These are phyloP conservation scores for Phoxinus phoxinus DNA, from an alignment of 2,113 vertebrate genomes.

Conservation along the genomic window DNA sequence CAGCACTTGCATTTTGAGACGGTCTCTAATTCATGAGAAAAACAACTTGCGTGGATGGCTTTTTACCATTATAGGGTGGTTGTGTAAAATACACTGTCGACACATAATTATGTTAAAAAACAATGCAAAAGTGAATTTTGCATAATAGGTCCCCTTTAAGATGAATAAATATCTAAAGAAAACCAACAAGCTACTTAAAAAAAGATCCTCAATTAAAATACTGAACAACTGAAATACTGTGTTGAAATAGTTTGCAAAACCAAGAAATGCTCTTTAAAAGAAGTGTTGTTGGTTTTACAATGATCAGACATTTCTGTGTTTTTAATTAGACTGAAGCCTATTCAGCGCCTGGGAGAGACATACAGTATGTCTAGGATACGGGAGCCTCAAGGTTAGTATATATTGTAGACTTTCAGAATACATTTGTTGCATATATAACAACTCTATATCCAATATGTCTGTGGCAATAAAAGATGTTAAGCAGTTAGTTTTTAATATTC, in stretches of 20 bases:
- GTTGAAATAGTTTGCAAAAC: not conserved
- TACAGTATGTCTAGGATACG: slow-evolving; percentile 62
- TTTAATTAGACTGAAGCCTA: slow-evolving; percentile 55
- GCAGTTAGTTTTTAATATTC: not conserved
- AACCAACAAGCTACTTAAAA: not conserved
- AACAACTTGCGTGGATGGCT: too few relatives aligned
- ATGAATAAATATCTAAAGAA: not conserved
- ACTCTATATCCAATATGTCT: not conserved
- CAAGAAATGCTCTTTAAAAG: not conserved
- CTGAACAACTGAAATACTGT: not conserved
- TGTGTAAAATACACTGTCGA: too few relatives aligned
- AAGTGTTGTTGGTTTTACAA: not conserved
- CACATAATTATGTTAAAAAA: too few relatives aligned
- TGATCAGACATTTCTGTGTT: not conserved
- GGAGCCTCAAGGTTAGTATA: slow-evolving; percentile 47
- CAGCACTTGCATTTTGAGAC: too few relatives aligned
- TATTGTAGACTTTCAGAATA: not conserved
- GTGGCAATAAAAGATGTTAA: not conserved
- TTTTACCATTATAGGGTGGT: too few relatives aligned
- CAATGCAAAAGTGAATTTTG: too few relatives aligned
- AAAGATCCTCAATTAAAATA: not conserved
- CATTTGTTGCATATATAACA: not conserved
- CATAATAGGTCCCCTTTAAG: not conserved
- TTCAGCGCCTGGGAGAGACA: slow-evolving; percentile 66
- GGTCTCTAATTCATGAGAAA: too few relatives aligned